These are phyloP conservation scores for Drosophila mettleri DNA, from an alignment of 2,888 invertebrate species.

Conservation along the genomic window DNA sequence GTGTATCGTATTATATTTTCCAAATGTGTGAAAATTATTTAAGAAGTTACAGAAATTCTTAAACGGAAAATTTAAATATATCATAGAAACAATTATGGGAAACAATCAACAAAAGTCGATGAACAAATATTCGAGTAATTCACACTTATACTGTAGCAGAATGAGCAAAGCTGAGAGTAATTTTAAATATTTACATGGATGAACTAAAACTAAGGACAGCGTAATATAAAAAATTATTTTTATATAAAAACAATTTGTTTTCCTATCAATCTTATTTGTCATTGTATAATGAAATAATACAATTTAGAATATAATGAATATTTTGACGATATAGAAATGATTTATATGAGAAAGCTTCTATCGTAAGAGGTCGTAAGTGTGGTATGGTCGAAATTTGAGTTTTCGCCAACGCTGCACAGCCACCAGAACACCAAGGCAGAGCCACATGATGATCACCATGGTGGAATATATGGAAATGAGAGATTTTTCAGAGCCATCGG, in stretches of 20 bases:
- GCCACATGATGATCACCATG: conserved; percentile 51
- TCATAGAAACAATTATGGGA: no score
- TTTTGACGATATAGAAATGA: background rate
- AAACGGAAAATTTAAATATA: no score
- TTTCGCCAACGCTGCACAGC: conserved; percentile 35
- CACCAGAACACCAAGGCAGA: conserved; percentile 31
- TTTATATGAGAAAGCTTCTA: background rate
- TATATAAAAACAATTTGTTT: background rate
- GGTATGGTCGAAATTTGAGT: background rate
- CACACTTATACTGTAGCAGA: no score
- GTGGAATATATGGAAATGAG: conserved; percentile 31
- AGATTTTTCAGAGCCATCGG: conserved; percentile 3
- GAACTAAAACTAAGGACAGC: background rate
- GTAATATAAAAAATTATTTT: background rate
- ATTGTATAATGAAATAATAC: background rate
- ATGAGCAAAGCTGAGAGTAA: no score
- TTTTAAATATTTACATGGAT: no score
- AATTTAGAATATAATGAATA: background rate
- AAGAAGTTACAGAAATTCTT: no score
- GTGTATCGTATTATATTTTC: no score
- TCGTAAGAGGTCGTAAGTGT: background rate
- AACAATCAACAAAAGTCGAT: no score
- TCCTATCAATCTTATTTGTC: background rate
- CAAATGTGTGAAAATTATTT: no score
- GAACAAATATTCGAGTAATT: no score